A percentile compares a stretch with the other conserved stretches of the same genome.
These are phyloP conservation scores for Pachydiplax longipennis DNA, from an alignment of 2,888 invertebrate genomes.

Conservation along the genomic window DNA sequence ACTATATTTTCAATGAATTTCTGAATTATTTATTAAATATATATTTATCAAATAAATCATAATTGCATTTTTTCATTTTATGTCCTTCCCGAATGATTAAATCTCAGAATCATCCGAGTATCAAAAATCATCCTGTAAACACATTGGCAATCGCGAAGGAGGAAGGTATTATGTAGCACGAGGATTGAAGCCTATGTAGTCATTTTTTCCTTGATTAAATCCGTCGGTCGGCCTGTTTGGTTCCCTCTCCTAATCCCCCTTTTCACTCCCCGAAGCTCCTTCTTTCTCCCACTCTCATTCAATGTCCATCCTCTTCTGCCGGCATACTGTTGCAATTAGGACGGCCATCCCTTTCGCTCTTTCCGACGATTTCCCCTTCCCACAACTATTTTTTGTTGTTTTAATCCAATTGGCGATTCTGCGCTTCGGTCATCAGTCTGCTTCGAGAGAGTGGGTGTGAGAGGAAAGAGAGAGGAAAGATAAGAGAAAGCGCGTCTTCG, in stretches of 20 bases:
- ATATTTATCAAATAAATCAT: too few species aligned
- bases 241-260: not conserved
- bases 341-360: not conserved
- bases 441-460: not conserved
- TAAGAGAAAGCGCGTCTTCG: not conserved
- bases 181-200: too few species aligned
- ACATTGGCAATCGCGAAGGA: too few species aligned
- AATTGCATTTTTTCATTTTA: too few species aligned
- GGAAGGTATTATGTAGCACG: too few species aligned
- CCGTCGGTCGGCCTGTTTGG: not conserved
- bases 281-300: not conserved
- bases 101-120: too few species aligned
- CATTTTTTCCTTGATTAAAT: too few species aligned
- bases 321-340: not conserved
- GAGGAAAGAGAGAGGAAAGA: not conserved
- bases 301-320: not conserved
- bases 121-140: too few species aligned
- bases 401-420: not conserved
- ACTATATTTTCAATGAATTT: too few species aligned
- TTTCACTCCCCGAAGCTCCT: not conserved
- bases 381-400: not conserved
- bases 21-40: too few species aligned
- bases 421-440: not conserved
- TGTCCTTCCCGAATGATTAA: too few species aligned
- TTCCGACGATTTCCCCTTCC: not conserved